phyloP scores from a whole-genome alignment of 2,797 vertebrate species.

The Clarias pachynema region DNA sequence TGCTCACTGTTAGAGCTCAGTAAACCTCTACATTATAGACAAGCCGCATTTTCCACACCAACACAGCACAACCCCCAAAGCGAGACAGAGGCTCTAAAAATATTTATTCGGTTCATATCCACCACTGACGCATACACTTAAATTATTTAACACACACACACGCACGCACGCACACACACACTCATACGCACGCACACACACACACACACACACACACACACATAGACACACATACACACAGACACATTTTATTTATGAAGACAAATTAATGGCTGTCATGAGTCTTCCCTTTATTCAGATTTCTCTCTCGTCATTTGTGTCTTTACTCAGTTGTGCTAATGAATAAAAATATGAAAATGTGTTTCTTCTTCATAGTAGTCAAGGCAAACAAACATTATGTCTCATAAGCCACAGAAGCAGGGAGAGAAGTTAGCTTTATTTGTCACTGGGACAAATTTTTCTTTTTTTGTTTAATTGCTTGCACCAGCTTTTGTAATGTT shows the following conservation, averaged over 20 bases:
- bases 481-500: background rate
- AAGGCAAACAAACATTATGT: conserved; percentile 36
- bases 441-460: conserved; percentile 3
- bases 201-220: background rate
- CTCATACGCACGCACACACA: conserved; percentile 7
- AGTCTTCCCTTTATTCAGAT: conserved; percentile 21
- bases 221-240: too few relatives aligned
- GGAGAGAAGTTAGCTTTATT: conserved; percentile 25
- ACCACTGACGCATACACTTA: conserved; percentile 28
- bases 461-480: background rate
- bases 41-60: conserved; percentile 73
- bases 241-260: conserved; percentile 7
- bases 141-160: conserved; percentile 1
- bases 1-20: conserved; percentile 68
- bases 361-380: conserved; percentile 33
- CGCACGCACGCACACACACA: background rate
- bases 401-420: conserved; percentile 36
- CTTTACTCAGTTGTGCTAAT: conserved; percentile 25
- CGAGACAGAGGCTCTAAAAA: conserved; percentile 33
- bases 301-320: conserved; percentile 18
- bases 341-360: conserved; percentile 44
- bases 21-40: conserved; percentile 71
- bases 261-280: conserved; percentile 8
- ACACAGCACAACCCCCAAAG: conserved; percentile 56
- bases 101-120: conserved; percentile 51